Conservation (phyloP, 2,888 invertebrate species). For the Ctena decussata region DNA sequence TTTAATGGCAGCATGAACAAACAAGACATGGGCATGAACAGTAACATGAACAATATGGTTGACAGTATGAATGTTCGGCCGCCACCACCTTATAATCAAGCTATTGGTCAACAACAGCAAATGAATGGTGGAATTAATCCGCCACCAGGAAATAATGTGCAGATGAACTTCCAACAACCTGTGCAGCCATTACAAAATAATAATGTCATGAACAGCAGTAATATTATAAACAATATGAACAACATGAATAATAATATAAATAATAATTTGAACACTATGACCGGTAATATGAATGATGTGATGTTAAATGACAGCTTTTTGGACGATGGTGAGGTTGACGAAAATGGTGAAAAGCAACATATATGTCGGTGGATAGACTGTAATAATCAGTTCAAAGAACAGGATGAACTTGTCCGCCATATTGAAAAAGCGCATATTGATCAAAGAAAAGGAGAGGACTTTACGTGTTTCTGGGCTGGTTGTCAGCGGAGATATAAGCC, state of each 20-base stretch:
- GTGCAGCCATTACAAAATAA: constrained; percentile 8
- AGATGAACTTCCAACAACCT: constrained; percentile 38
- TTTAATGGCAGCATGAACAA: constrained; percentile 54
- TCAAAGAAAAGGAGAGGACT: constrained; percentile 86
- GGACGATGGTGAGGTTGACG: constrained; percentile 74
- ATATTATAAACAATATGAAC: constrained; percentile 65
- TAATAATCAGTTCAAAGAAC: constrained; percentile 82
- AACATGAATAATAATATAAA: constrained; percentile 71
- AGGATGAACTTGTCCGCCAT: constrained; percentile 86
- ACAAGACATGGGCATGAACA: constrained; percentile 37
- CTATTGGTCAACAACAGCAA: constrained; percentile 66
- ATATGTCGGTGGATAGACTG: constrained; percentile 86
- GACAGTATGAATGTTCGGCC: constrained; percentile 71
- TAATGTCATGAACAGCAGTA: constrained; percentile 36
- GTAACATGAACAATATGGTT: constrained; percentile 44
- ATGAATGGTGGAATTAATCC: not conserved
- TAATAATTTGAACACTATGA: constrained; percentile 66
- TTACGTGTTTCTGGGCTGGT: constrained; percentile 86
- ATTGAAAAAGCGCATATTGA: constrained; percentile 86
- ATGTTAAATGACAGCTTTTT: constrained; percentile 39
- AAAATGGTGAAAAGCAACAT: constrained; percentile 79
- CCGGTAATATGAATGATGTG: constrained; percentile 58
- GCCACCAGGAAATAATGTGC: constrained; percentile 42
- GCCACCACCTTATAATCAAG: constrained; percentile 82
- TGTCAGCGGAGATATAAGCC: constrained; percentile 85